These are phyloP conservation scores for Rhynchomys soricoides DNA, from an alignment of 2,113 vertebrate species.

Conservation along the genomic window DNA sequence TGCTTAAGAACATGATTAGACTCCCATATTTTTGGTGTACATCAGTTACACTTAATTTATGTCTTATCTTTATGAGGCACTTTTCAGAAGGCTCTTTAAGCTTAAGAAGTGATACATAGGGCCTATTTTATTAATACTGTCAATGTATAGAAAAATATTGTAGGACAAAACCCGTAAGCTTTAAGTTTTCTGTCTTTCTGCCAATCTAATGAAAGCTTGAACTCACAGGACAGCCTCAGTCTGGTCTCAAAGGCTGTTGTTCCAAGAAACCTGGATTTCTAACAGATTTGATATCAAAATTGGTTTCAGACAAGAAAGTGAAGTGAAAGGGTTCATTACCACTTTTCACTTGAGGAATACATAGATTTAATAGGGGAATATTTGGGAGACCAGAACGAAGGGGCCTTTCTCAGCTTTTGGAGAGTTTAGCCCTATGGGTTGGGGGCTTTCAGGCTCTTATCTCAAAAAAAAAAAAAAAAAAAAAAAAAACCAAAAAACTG, in stretches of 20 bases:
- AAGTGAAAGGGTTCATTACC: not conserved
- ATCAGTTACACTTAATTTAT: not conserved
- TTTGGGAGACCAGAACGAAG: not conserved
- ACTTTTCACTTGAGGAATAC: no score
- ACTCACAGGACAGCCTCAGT: not conserved
- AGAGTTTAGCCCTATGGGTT: not conserved
- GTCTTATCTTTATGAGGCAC: not conserved
- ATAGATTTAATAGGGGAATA: not conserved
- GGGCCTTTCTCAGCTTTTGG: not conserved
- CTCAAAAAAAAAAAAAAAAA: not conserved
- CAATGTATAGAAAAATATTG: not conserved
- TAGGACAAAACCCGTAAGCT: not conserved
- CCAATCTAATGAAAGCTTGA: not conserved
- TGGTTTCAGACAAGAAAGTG: not conserved
- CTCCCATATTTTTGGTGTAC: not conserved
- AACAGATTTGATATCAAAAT: not conserved
- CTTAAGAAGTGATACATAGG: not conserved
- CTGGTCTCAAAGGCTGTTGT: not conserved
- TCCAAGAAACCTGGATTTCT: not conserved
- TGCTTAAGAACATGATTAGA: not conserved
- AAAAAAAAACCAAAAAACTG: no score
- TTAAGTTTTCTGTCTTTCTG: not conserved
- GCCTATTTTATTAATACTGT: not conserved
- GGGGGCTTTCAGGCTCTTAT: not conserved
- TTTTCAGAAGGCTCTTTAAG: not conserved